These are phyloP conservation scores for Enteromius thamalakanensis DNA, from an alignment of 2,797 vertebrate genomes.

Conservation along the genomic window DNA sequence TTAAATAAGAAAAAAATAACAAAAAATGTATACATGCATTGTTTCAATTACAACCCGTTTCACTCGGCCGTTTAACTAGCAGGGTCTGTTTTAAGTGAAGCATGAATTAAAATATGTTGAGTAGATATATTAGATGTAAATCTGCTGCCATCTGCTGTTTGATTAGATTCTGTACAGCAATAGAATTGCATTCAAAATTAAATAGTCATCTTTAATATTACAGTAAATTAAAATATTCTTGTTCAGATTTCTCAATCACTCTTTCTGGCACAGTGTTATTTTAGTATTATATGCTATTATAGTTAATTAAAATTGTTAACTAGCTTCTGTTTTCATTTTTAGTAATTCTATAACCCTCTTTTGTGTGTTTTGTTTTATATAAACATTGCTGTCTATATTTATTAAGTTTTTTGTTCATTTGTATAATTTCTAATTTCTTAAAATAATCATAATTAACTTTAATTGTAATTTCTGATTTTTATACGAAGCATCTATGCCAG, in stretches of 20 bases:
- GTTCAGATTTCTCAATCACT: not conserved
- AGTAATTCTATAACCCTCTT: not conserved
- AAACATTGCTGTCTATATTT: not conserved
- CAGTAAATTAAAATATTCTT: not conserved
- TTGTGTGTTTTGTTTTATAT: not conserved
- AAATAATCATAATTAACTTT: not conserved
- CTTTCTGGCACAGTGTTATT: not conserved
- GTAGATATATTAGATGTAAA: conserved; percentile 25
- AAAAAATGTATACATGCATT: not conserved
- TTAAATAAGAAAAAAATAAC: not conserved
- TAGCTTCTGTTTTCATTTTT: not conserved
- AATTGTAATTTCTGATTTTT: not conserved
- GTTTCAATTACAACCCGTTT: not conserved
- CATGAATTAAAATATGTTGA: not conserved
- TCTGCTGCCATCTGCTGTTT: conserved; percentile 52
- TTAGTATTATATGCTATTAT: not conserved
- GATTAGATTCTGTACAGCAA: conserved; percentile 25
- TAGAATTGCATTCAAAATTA: not conserved
- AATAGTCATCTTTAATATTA: not conserved
- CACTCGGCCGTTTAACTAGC: not conserved
- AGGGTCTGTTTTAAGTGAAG: not conserved
- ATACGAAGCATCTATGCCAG: not conserved
- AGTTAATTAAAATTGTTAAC: not conserved
- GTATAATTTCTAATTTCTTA: not conserved
- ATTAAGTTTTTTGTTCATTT: not conserved